A percentile compares a stretch with the other conserved stretches of the same genome.
These are phyloP conservation scores for Poecilobothrus nobilitatus DNA, from an alignment of 2,888 invertebrate genomes.

Conservation along the genomic window DNA sequence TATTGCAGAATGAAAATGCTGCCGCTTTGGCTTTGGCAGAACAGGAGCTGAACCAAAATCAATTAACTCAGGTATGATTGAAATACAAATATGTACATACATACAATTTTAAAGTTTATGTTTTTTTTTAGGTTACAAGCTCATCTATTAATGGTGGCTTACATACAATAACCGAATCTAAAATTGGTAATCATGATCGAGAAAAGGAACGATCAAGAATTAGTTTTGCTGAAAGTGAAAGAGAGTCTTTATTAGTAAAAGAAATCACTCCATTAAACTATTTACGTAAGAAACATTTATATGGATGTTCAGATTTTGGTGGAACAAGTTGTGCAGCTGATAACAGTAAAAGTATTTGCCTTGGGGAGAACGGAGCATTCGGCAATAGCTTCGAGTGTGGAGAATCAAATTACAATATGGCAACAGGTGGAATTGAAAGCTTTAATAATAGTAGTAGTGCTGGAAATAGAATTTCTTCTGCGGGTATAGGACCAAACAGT, in stretches of 20 bases:
- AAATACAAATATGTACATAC: too few species aligned
- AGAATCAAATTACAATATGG: neutral
- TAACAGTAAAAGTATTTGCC: constrained; percentile 9
- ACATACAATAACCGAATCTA: constrained; percentile 24
- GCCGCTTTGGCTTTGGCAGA: constrained; percentile 46
- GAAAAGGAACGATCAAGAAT: constrained; percentile 27
- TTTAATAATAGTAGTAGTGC: neutral
- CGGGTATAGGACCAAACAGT: neutral
- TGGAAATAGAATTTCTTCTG: neutral
- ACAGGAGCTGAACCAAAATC: constrained; percentile 30
- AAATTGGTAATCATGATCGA: constrained; percentile 27
- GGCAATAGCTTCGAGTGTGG: neutral
- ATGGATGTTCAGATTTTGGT: constrained; percentile 22
- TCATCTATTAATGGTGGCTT: constrained; percentile 27
- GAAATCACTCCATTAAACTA: constrained; percentile 25
- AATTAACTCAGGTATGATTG: constrained; percentile 23
- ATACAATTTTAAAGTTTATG: too few species aligned
- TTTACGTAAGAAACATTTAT: constrained; percentile 25
- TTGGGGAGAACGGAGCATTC: neutral
- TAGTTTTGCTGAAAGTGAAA: constrained; percentile 28
- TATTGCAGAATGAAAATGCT: constrained; percentile 61
- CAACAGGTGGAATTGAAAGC: too few species aligned
- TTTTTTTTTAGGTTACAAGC: constrained; percentile 20
- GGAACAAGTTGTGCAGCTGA: constrained; percentile 13
- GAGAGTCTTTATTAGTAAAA: constrained; percentile 26